These are phyloP conservation scores for Phrixothrix hirtus DNA, from an alignment of 2,888 invertebrate genomes.

Conservation along the genomic window DNA sequence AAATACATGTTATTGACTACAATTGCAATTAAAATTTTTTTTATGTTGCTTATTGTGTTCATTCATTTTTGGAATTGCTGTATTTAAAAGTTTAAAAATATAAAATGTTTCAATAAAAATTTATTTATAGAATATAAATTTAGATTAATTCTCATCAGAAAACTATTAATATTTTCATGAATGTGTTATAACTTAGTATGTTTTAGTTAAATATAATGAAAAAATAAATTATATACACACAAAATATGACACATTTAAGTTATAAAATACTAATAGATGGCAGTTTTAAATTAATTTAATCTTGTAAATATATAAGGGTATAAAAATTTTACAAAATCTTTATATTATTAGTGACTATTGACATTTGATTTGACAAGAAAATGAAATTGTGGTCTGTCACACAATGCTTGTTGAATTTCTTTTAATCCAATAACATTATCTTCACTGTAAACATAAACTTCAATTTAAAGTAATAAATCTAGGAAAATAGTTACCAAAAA, in stretches of 20 bases:
- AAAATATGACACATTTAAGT: too few species aligned
- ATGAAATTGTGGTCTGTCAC: constrained; percentile 34
- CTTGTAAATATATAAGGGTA: constrained; percentile 13
- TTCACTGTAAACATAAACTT: constrained; percentile 20
- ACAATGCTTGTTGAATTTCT: constrained; percentile 33
- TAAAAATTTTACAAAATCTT: constrained; percentile 7
- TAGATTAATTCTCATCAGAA: neutral
- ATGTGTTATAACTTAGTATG: neutral
- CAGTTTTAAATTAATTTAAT: neutral
- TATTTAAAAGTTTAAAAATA: neutral
- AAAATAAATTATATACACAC: too few species aligned
- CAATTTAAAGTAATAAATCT: neutral
- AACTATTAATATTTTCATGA: neutral
- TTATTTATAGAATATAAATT: neutral
- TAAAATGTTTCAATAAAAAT: neutral
- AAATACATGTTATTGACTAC: too few species aligned
- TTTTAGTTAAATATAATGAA: neutral
- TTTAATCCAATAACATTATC: constrained; percentile 24
- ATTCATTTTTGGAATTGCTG: too few species aligned
- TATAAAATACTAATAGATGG: too few species aligned
- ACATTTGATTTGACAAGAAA: constrained; percentile 20
- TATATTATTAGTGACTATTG: neutral
- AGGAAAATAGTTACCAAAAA: constrained; percentile 35
- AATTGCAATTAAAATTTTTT: too few species aligned
- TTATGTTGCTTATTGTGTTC: too few species aligned